phyloP scores from a whole-genome alignment of 2,888 invertebrate species.

The Noctua janthina region DNA sequence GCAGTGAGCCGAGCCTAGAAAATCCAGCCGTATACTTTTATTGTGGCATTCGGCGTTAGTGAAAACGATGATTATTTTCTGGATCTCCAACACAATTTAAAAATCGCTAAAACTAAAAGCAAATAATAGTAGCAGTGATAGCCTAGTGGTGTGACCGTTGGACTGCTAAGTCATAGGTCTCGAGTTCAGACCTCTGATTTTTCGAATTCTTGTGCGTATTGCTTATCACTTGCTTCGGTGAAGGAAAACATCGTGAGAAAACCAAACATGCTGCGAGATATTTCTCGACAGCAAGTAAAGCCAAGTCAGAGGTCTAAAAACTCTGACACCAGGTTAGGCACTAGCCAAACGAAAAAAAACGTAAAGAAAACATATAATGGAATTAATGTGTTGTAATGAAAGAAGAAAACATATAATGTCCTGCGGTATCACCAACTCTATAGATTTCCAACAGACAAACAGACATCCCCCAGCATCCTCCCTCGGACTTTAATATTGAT shows the following conservation, averaged over 20 bases:
- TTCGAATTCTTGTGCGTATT: no score
- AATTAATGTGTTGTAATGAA: background rate
- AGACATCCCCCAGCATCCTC: constrained; percentile 90
- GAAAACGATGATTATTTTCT: background rate
- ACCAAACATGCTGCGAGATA: no score
- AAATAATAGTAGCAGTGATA: no score
- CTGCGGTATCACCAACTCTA: constrained; percentile 77
- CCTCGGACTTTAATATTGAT: constrained; percentile 91
- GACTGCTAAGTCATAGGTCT: no score
- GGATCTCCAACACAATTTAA: background rate
- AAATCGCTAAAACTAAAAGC: background rate
- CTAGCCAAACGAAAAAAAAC: background rate
- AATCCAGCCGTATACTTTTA: background rate
- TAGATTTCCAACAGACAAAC: constrained; percentile 85
- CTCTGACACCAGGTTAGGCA: no score
- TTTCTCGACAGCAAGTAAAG: no score
- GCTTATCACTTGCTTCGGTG: no score
- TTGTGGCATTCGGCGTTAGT: background rate
- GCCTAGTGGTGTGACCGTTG: no score
- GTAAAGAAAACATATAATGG: no score
- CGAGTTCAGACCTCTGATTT: no score
- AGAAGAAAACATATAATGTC: background rate
- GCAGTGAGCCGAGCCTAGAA: background rate
- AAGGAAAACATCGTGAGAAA: no score
- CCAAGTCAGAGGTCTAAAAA: no score